phyloP scores from a whole-genome alignment of 1,140 invertebrate genomes.

The Drosophila nasuta region DNA sequence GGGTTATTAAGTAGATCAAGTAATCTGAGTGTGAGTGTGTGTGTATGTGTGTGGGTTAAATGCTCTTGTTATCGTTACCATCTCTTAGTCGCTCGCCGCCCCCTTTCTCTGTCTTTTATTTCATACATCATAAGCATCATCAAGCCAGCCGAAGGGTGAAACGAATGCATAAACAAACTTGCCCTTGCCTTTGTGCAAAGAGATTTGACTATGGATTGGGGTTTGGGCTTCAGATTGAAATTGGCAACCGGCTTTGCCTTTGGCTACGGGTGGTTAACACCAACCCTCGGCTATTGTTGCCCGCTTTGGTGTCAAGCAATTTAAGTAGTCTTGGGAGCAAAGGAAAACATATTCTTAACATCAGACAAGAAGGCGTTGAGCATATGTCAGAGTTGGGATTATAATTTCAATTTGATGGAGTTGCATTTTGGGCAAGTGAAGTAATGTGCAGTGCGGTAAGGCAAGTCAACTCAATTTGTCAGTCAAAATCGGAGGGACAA shows the following conservation, averaged over 20 bases:
- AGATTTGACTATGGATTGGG: not conserved
- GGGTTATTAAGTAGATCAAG: conserved; percentile 50
- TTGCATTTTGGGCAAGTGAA: conserved; percentile 2
- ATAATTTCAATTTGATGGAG: conserved; percentile 61
- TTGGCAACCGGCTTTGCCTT: conserved; percentile 28
- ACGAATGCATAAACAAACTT: conserved; percentile 53
- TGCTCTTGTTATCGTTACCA: conserved; percentile 59
- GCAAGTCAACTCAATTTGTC: conserved; percentile 68
- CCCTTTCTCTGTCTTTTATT: not conserved
- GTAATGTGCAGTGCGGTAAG: not conserved
- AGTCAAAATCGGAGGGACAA: conserved; percentile 46
- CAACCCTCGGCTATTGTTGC: conserved; percentile 45
- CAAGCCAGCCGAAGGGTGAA: conserved; percentile 52
- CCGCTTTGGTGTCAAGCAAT: conserved; percentile 55
- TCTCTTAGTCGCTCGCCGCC: not conserved
- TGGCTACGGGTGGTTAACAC: conserved; percentile 71
- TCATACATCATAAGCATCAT: conserved; percentile 63
- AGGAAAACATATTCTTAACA: conserved; percentile 68
- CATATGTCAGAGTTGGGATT: conserved; percentile 64
- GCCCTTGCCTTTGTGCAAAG: conserved; percentile 12
- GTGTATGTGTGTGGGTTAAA: conserved; percentile 51
- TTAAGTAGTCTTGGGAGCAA: conserved; percentile 37
- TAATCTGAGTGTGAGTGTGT: not conserved
- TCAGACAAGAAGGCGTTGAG: conserved; percentile 29
- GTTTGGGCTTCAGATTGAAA: conserved; percentile 12